These are phyloP conservation scores for Myotis brandtii DNA, from an alignment of 2,113 vertebrate genomes.

Conservation along the genomic window DNA sequence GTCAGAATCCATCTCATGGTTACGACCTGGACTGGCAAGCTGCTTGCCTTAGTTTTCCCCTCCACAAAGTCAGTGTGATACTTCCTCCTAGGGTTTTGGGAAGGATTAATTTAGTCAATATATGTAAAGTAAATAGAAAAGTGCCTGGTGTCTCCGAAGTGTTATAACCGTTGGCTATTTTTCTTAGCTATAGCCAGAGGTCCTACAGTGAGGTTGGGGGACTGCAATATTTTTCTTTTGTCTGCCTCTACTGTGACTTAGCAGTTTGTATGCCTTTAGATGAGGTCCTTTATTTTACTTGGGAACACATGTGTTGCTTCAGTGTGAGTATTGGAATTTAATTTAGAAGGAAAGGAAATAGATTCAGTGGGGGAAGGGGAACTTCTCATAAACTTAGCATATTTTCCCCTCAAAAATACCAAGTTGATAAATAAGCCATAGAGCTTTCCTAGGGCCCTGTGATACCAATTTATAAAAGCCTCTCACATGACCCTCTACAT, in stretches of 20 bases:
- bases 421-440: background rate
- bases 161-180: background rate
- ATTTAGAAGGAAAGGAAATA: slow-evolving; percentile 48
- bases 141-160: background rate
- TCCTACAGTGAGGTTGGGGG: background rate
- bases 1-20: background rate
- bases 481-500: background rate
- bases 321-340: slow-evolving; percentile 37
- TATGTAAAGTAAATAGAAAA: background rate
- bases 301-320: background rate
- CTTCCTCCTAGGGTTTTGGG: background rate
- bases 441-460: background rate
- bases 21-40: background rate
- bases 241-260: background rate
- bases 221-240: background rate
- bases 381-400: background rate
- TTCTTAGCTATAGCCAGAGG: background rate
- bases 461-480: background rate
- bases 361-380: background rate
- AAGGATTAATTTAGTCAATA: background rate
- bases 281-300: slow-evolving; percentile 28
- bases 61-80: background rate
- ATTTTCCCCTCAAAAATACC: slow-evolving; percentile 8
- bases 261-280: background rate
- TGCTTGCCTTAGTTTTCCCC: background rate